Percentiles rank a stretch among this genome's conserved stretches.
Conservation (phyloP, 2,888 invertebrate genomes). For the Lasioglossum pauxillum region DNA sequence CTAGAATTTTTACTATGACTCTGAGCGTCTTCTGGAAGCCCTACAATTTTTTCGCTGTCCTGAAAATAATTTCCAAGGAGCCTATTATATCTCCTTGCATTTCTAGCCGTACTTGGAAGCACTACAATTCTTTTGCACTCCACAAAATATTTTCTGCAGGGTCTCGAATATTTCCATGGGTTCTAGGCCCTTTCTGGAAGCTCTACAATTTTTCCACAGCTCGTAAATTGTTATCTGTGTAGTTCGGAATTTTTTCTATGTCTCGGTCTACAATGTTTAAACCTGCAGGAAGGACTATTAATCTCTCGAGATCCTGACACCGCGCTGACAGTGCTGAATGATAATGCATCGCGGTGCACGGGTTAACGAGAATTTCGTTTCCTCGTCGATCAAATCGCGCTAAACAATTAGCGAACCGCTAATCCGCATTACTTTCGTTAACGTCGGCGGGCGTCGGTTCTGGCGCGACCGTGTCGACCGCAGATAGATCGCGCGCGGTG, state of each 20-base stretch:
- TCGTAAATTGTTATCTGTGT: too few species aligned
- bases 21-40: neutral
- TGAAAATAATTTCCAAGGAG: too few species aligned
- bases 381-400: neutral
- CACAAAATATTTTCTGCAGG: too few species aligned
- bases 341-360: neutral
- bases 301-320: neutral
- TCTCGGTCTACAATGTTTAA: neutral
- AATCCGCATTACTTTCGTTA: slow-evolving; percentile 35
- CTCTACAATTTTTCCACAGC: too few species aligned
- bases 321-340: neutral
- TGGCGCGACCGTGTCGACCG: neutral
- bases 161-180: too few species aligned
- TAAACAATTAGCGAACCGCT: slow-evolving; percentile 32
- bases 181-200: too few species aligned
- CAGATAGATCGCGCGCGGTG: slow-evolving; percentile 20
- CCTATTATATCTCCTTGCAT: too few species aligned
- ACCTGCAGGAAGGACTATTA: neutral
- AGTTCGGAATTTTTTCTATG: neutral
- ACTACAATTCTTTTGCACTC: too few species aligned
- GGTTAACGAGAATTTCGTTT: neutral
- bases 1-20: neutral
- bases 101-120: too few species aligned
- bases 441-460: neutral
- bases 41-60: neutral